Percentiles rank a stretch among this genome's conserved stretches.
Conservation (phyloP, 2,888 invertebrate genomes). For the Alviniconcha strummeri region DNA sequence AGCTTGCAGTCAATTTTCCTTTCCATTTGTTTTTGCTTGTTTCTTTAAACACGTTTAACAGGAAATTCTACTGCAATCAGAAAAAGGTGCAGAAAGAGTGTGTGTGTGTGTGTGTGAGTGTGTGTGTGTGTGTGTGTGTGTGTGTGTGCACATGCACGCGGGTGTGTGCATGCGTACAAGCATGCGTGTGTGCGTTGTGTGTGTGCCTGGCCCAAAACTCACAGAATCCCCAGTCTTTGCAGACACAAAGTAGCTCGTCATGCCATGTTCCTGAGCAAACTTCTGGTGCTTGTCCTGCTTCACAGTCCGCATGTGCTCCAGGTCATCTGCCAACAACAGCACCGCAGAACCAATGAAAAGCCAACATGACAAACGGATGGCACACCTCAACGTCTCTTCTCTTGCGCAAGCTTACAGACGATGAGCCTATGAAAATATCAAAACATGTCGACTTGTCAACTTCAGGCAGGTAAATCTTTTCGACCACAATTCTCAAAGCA, state of each 20-base stretch:
- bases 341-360: background rate
- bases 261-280: conserved; percentile 74
- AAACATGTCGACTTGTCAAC: too few species aligned
- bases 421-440: background rate
- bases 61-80: too few species aligned
- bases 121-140: too few species aligned
- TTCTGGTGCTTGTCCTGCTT: conserved; percentile 75
- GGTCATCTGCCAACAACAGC: conserved; percentile 69
- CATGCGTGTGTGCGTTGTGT: too few species aligned
- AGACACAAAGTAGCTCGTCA: conserved; percentile 75
- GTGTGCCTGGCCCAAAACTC: conserved; percentile 37
- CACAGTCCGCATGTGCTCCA: conserved; percentile 76
- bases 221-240: conserved; percentile 77
- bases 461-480: too few species aligned
- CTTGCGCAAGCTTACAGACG: background rate
- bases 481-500: too few species aligned
- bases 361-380: background rate
- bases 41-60: too few species aligned
- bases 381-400: background rate
- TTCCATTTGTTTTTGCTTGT: too few species aligned
- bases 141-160: background rate
- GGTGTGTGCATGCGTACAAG: background rate
- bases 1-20: too few species aligned
- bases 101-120: too few species aligned
- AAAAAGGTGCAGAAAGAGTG: too few species aligned